Conservation (phyloP, 2,888 invertebrate genomes). For the Drosophila sordidula region DNA sequence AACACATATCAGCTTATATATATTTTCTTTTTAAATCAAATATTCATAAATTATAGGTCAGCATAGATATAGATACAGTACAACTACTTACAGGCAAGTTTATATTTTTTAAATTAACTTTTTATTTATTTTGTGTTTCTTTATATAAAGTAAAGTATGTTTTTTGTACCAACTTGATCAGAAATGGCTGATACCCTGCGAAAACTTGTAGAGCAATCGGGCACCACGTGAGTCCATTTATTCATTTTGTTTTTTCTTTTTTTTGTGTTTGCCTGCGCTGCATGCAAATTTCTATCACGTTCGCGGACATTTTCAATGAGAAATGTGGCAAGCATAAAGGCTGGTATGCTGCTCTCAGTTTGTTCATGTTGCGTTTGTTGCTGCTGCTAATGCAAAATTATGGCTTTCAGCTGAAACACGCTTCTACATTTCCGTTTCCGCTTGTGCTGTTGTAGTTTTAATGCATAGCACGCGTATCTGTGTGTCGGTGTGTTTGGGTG, state of each 20-base stretch:
- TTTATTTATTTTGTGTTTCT: too few species aligned
- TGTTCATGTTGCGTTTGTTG: constrained; percentile 24
- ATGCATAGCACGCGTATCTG: constrained; percentile 50
- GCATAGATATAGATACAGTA: too few species aligned
- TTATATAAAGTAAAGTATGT: background rate
- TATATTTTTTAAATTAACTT: too few species aligned
- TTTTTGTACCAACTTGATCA: background rate
- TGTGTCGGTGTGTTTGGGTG: constrained; percentile 15
- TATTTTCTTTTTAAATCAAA: background rate
- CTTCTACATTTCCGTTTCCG: constrained; percentile 80
- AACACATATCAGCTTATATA: background rate
- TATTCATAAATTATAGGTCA: too few species aligned
- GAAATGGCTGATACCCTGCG: constrained; percentile 1
- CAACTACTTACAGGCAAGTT: too few species aligned
- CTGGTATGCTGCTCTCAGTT: constrained; percentile 34
- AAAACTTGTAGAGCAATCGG: constrained; percentile 20
- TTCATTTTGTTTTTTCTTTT: constrained; percentile 13
- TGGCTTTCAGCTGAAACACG: constrained; percentile 69
- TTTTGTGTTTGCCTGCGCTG: constrained; percentile 15
- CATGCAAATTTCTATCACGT: constrained; percentile 74
- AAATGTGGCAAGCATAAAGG: constrained; percentile 60
- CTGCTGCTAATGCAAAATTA: constrained; percentile 70
- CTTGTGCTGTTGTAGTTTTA: constrained; percentile 54
- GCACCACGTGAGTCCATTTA: constrained; percentile 52
- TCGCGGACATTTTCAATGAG: constrained; percentile 59